Evolutionary conservation across 37 sponge, comb jelly and placozoan genomes (phyloP).

Genomic region (Crambe crambe): DNA sequence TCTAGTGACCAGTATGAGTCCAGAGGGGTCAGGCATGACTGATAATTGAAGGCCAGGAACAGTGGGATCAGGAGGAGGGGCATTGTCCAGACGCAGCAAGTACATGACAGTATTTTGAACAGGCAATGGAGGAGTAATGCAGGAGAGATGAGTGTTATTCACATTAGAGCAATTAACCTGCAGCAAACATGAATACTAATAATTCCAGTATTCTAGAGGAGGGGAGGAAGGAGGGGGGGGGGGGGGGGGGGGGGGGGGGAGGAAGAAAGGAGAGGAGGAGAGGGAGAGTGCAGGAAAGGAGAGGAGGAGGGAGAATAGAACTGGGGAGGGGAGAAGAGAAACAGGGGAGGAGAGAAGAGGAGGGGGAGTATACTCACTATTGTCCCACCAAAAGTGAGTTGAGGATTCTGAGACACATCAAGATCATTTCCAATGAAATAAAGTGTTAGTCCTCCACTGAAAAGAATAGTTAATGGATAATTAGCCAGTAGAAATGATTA

Average conservation of each 20-base stretch:
- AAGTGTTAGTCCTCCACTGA: constrained; percentile 59
- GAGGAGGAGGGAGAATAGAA: neutral
- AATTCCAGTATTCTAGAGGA: no score
- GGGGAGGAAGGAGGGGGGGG: neutral
- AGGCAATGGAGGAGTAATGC: neutral
- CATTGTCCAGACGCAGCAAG: constrained; percentile 15
- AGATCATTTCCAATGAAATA: constrained; percentile 49
- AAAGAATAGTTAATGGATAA: neutral
- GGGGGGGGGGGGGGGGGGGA: neutral
- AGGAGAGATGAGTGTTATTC: neutral
- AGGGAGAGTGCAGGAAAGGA: neutral
- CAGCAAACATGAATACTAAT: no score
- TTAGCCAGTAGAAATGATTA: no score
- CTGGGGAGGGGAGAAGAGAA: neutral
- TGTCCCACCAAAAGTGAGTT: neutral
- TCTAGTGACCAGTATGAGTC: no score
- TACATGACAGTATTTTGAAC: neutral
- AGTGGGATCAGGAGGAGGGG: constrained; percentile 1
- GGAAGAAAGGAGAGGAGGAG: neutral
- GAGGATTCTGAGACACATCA: constrained; percentile 31
- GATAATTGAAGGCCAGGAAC: neutral
- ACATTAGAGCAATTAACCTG: no score
- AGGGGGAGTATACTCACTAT: neutral
- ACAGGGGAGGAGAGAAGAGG: neutral
- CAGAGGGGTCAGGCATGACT: no score